phyloP scores from a whole-genome alignment of 2,888 invertebrate genomes.

The Xylota segnis region DNA sequence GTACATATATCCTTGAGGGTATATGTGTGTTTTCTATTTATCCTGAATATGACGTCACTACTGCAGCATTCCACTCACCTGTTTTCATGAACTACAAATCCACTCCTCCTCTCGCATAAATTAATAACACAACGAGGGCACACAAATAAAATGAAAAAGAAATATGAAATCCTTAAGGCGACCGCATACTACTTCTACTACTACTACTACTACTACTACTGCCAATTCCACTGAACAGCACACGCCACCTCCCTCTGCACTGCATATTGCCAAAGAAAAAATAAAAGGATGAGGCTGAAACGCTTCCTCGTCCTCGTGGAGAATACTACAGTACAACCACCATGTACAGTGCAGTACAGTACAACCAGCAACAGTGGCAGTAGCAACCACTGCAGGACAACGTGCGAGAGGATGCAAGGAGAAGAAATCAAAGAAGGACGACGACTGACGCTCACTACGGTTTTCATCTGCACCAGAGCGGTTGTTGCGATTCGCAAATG shows the following conservation, averaged over 20 bases:
- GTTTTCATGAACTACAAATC: conserved; percentile 61
- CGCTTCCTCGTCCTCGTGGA: conserved; percentile 9
- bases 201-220: conserved; percentile 27
- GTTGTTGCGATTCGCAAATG: conserved; percentile 48
- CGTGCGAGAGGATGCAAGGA: neutral
- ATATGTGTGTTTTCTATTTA: conserved; percentile 32
- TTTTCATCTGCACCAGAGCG: conserved; percentile 35
- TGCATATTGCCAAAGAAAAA: neutral
- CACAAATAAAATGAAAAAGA: conserved; percentile 36
- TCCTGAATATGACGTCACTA: conserved; percentile 58
- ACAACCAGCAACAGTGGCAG: conserved; percentile 13
- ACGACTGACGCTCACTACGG: conserved; percentile 12
- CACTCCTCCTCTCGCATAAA: conserved; percentile 33
- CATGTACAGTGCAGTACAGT: conserved; percentile 12
- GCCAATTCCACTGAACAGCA: conserved; percentile 12
- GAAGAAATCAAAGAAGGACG: conserved; percentile 33
- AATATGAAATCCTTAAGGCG: conserved; percentile 53
- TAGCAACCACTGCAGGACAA: neutral
- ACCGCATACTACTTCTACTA: conserved; percentile 36
- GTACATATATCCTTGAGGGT: conserved; percentile 23
- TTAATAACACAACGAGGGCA: conserved; percentile 63
- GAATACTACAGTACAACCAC: conserved; percentile 15
- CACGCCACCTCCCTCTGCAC: conserved; percentile 36
- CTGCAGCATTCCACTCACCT: conserved; percentile 62
- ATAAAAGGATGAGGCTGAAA: conserved; percentile 22